Evolutionary conservation across 2,888 invertebrate genomes (phyloP), one percentile per base, ranked within the genome.

Genomic region (Pheosia gnoma): DNA sequence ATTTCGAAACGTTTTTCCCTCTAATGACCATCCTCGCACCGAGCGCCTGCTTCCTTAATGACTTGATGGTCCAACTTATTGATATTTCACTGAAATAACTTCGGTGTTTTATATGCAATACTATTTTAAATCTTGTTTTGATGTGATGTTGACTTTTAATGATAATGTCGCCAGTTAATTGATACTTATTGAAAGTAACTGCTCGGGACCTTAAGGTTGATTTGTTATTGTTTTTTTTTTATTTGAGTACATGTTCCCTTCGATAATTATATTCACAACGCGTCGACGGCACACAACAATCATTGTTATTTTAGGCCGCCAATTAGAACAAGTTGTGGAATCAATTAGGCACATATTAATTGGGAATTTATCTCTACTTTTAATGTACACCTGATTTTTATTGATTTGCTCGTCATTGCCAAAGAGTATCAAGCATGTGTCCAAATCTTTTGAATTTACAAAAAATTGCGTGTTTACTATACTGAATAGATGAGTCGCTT

Each of bases 1-100:
- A 87, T 90, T 88, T 90, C 87, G 82, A 83, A 86, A 82, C 82
- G 87, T 88, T 89, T 88, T 89, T 83, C 81, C 80, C 83, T 75
- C 85, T 92, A 91, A 92, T 90, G 90, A 90, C 87, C 85, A 82
- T 84, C 84, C 77, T 66, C 70, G 66, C 68, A 62, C 65, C 73
- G 66, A 67, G 76, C 74, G 70, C 74, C 66, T 71, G 63, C 61
- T 61, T 76, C 80, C 79, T 78, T 87, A 89, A 88, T 87, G 86
- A 80, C 72, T 69, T 79, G 85, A 80, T 80, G 84, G 81, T 75
- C 70, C 74, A 71, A 78, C 79, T 87, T 87, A 87, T 85, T 84
- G 87, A 84, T 83, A 79, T 83, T 89, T 67, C 9, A 66, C 66
- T 65, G 65, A 67, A 75, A 67, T 72, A 57, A 70, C 62, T 63